Base-by-base conservation (phyloP, 2,888 invertebrate genomes). In the Bruchidius siliquastri region DNA sequence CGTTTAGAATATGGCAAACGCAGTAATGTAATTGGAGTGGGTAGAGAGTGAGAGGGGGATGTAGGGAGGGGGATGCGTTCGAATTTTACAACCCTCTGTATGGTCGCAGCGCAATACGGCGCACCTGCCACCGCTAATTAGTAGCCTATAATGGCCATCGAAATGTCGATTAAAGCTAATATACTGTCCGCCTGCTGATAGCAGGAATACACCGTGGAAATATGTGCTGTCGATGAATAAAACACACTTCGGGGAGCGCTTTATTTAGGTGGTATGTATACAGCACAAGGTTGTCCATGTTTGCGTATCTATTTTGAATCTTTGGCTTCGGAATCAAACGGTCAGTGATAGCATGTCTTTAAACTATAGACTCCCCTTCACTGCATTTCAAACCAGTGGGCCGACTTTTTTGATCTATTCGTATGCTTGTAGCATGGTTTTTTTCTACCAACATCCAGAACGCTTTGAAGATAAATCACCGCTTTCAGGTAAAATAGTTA, bases 41-140 rank as follows among this genome's bases (percentile, higher is more conserved):
- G 82, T 80, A 80, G 80, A 13, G 49, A 1, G 8, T 1, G 49
- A 49, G 49, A 49, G 49, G 6, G 18, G 18, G 26, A 13, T 13
- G 49, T 1, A 13, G 18, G 49, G 49, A 13, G 18, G 18, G 49
- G 18, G 49, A 18, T 49, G 49, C 18, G 49, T 49, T 49, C 18
- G 49, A 81, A 82, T 83, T 83, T 81, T 82, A 81, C 81, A 82
- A 79, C 80, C 81, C 81, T 68, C 68, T 21, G 78, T 78, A 81
- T 80, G 83, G 84, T 82, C 81, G 82, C 83, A 83, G 10, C 22
- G 49, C 49, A 68, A 76, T 83, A 84, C 82, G 82, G 83, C 84
- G 83, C 86, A 86, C 86, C 86, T 86, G 86, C 85, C 85, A 85
- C 86, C 85, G 83, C 86, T 86, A 86, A 86, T 86, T 86, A 86